phyloP scores from a whole-genome alignment of 2,888 invertebrate species.

The Dorcus parallelipipedus region DNA sequence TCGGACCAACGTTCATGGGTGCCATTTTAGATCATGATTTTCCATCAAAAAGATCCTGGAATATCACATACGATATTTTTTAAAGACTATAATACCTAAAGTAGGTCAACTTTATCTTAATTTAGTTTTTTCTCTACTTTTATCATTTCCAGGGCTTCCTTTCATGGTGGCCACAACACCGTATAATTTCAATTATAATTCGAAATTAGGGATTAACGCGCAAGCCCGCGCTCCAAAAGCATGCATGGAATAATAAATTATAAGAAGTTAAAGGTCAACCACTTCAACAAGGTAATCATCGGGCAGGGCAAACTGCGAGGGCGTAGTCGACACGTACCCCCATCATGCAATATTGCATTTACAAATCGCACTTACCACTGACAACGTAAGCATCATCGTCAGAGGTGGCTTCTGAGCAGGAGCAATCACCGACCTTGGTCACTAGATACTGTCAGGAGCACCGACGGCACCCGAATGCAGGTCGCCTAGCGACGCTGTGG shows the following conservation, averaged over 20 bases:
- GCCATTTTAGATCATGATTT: too few species aligned
- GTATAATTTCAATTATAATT: background rate
- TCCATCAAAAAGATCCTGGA: too few species aligned
- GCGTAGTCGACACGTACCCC: background rate
- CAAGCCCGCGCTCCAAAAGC: background rate
- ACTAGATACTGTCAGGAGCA: constrained; percentile 26
- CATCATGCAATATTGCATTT: background rate
- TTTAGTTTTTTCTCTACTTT: too few species aligned
- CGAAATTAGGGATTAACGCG: background rate
- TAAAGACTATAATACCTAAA: too few species aligned
- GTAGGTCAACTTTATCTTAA: too few species aligned
- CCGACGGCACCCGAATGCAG: constrained; percentile 34
- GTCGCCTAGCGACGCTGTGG: constrained; percentile 31
- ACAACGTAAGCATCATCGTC: constrained; percentile 38
- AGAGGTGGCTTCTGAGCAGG: constrained; percentile 9
- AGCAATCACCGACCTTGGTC: constrained; percentile 28
- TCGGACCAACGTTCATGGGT: too few species aligned
- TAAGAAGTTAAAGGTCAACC: background rate
- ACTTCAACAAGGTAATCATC: background rate
- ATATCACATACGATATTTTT: too few species aligned
- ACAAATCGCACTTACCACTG: constrained; percentile 34
- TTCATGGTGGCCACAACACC: too few species aligned
- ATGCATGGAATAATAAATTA: background rate
- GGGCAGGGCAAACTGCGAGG: background rate
- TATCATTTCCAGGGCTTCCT: too few species aligned